phyloP scores from a whole-genome alignment of 1,140 invertebrate species.

The Camponotus pennsylvanicus region DNA sequence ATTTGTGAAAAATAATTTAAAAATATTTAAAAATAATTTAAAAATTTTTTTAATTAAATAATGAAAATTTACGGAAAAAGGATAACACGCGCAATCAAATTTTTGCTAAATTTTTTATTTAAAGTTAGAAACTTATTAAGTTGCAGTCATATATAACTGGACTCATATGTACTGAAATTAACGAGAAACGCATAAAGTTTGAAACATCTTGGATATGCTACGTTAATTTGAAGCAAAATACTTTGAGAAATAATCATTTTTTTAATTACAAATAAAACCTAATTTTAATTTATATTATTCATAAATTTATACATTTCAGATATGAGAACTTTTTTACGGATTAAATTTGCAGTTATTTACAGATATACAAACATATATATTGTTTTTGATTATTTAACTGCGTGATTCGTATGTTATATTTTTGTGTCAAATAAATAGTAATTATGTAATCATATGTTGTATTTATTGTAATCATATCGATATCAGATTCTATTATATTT shows the following conservation, averaged over 20 bases:
- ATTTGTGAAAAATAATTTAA: not conserved
- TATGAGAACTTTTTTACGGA: not conserved
- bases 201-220: not conserved
- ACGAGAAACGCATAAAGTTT: not conserved
- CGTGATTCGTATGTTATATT: not conserved
- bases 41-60: not conserved
- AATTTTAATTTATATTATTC: not conserved
- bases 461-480: not conserved
- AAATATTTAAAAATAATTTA: not conserved
- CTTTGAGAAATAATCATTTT: not conserved
- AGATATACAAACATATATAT: not conserved
- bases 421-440: not conserved
- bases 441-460: no score
- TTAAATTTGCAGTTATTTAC: not conserved
- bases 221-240: slow-evolving; percentile 10
- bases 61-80: not conserved
- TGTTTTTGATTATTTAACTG: not conserved
- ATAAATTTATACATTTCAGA: not conserved
- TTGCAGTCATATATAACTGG: no score
- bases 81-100: not conserved
- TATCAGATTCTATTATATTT: not conserved
- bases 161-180: not conserved
- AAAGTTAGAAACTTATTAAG: not conserved
- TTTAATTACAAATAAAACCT: not conserved
- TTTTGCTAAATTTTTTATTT: not conserved